Base-by-base conservation (phyloP, 2,113 vertebrate species). In the Brachypodius melanocephalos region DNA sequence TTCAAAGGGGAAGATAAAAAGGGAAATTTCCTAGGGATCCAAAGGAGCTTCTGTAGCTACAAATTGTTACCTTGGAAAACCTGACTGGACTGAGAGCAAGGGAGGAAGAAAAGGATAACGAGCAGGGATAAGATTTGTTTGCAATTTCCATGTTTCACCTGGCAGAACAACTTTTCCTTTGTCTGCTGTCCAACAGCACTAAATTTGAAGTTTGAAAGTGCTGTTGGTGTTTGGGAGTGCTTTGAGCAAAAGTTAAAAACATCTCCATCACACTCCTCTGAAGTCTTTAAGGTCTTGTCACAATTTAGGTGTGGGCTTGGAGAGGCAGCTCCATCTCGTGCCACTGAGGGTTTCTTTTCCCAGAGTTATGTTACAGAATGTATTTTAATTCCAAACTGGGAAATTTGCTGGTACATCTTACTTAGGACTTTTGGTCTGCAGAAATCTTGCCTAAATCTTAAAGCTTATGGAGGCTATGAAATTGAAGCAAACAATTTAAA, bases 391-490 rank as follows among this genome's bases (percentile, higher is more conserved):
- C 31, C 42, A 72, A 80, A 65, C 6, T 45, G 71, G 67, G 34
- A 80, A 45, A 83, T 59, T 8, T 77, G 18, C 8, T 51, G 40
- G 3, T 42, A 25, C 0, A 0, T 48, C n/a, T 82, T 38, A 38
- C 11, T 11, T 43, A 84, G 68, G 63, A 55, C 17, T 59, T 92
- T 86, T 58, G 72, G 19, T 89, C 55, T 78, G 74, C 38, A 80
- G 51, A 87, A 96, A 91, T 94, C 57, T 94, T 88, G 63, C 77
- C 85, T 75, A 55, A 55, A 78, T 24, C 31, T 77, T 73, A 80
- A 95, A 87, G 43, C 57, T 92, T 95, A 94, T 92, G 72, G 57
- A 76, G 72, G 65, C 72, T 89, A 61, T 97, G 90, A 96, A 95
- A 95, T 43, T 40, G 78, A 89, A 96, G 88, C 61, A 87, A 88